phyloP scores from a whole-genome alignment of 1,140 invertebrate genomes.

The Zaprionus lachaisei region DNA sequence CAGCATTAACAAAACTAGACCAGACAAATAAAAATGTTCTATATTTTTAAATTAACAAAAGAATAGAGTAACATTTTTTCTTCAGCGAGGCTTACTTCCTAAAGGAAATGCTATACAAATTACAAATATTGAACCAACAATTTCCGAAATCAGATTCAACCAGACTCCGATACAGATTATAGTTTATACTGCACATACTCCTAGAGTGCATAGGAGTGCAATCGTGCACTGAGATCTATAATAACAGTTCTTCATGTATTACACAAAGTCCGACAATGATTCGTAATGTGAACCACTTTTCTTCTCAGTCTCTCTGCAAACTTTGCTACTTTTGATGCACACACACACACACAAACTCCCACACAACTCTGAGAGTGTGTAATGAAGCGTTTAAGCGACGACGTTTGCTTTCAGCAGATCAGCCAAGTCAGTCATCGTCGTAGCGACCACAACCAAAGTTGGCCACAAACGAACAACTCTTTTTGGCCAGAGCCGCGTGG shows the following conservation, averaged over 20 bases:
- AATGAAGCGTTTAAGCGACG: constrained; percentile 66
- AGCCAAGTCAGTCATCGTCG: constrained; percentile 1
- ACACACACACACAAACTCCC: constrained; percentile 16
- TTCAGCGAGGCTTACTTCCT: too few species aligned
- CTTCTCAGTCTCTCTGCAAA: constrained; percentile 11
- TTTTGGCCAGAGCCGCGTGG: constrained; percentile 53
- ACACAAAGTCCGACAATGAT: neutral
- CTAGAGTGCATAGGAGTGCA: neutral
- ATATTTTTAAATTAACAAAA: too few species aligned
- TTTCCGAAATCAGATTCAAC: too few species aligned
- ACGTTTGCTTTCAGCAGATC: constrained; percentile 63
- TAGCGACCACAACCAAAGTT: constrained; percentile 40
- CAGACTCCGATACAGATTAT: too few species aligned
- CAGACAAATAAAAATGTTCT: too few species aligned
- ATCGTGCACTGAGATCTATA: neutral
- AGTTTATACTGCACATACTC: neutral
- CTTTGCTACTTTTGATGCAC: constrained; percentile 14
- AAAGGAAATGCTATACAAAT: too few species aligned
- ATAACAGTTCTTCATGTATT: neutral
- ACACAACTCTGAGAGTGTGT: constrained; percentile 30
- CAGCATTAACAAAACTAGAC: too few species aligned
- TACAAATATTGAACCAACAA: too few species aligned
- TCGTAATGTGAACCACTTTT: constrained; percentile 5
- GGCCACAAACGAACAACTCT: constrained; percentile 45
- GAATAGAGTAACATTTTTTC: too few species aligned